Base-by-base conservation (phyloP, 92 coral and sea anemone genomes). In the Heteractis magnifica region DNA sequence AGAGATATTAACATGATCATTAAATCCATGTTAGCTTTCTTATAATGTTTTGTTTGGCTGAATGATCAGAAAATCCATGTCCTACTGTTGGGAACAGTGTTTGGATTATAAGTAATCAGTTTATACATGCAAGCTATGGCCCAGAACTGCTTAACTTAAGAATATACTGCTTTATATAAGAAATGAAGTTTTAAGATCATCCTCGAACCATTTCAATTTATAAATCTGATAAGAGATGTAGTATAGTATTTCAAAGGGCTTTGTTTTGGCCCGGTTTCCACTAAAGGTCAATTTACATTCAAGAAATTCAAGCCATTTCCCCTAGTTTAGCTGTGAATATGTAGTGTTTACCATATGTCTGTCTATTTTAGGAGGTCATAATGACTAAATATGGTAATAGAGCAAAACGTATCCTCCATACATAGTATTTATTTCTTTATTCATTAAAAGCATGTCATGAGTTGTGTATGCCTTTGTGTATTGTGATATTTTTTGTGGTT, bases 301-400 rank as follows among this genome's bases (percentile, higher is more conserved):
- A 68, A 6, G 73, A 68, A 68, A 68, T 68, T 68, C 15, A 26
- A 68, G 23, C 73, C 73, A 68, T 64, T 64, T 64, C 71, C 44
- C 44, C 71, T 64, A 58, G 64, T 48, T 8, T 3, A 68, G 1
- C 73, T 10, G 48, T 68, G 49, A 6, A 68, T 26, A 23, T 26
- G 20, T 10, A 68, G 44, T 8, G 9, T 21, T 26, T 5, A 23
- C 73, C 73, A 21, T 21, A 8, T 68, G 49, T 68, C 26, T 68
- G 73, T 6, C 73, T 4, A 26, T 68, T 68, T 23, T 8, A 68
- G 49, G 44, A 20, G 21, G 48, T 23, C 14, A 26, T 68, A n/a
- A 68, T 68, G 73, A 68, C 73, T 68, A 68, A 68, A 68, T 68
- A 68, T 68, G 73, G 73, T 68, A 68, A 68, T 68, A 23, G 7